Base-by-base conservation (phyloP, 2,888 invertebrate species). In the Scaptomyza flava region DNA sequence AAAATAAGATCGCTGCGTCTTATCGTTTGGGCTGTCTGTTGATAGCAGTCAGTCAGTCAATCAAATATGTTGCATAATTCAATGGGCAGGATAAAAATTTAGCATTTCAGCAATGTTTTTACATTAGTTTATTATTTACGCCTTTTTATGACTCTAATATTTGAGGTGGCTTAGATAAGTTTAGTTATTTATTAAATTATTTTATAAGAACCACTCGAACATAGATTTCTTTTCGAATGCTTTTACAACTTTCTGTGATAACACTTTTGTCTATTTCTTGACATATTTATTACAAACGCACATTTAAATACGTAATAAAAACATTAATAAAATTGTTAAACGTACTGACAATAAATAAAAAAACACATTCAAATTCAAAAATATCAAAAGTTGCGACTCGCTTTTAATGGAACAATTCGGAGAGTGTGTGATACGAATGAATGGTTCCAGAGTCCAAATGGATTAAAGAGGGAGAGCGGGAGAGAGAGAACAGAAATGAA, bases 361-460 rank as follows among this genome's bases (percentile, higher is more conserved):
- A 20, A 20, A n/a, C 23, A 23, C 17, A 17, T 23, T 30, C n/a
- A 8, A n/a, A 17, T 17, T 17, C 17, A 14, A 3, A 14, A 9
- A 31, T 17, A 45, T 51, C 45, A 45, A 45, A 33, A 45, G 45
- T 33, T 23, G 45, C 23, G n/a, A 54, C 12, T 31, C 12, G 27
- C 56, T 50, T 33, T 31, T 14, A 42, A n/a, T 14, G 54, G 3
- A 14, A 27, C 42, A 30, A 36, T n/a, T 43, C n/a, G 14, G 42
- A 30, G 38, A 47, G 36, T 56, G 27, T 46, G 17, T 4, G 23
- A 33, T 48, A 42, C 20, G 31, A 33, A 57, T 50, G 30, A 30
- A 33, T 53, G 53, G 27, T 27, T 36, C n/a, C 17, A 52, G 42
- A 36, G 42, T 30, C 14, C 20, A 17, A 36, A 12, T 48, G 48